Conservation (phyloP, 2,113 vertebrate genomes). For the Hypanus sabinus region DNA sequence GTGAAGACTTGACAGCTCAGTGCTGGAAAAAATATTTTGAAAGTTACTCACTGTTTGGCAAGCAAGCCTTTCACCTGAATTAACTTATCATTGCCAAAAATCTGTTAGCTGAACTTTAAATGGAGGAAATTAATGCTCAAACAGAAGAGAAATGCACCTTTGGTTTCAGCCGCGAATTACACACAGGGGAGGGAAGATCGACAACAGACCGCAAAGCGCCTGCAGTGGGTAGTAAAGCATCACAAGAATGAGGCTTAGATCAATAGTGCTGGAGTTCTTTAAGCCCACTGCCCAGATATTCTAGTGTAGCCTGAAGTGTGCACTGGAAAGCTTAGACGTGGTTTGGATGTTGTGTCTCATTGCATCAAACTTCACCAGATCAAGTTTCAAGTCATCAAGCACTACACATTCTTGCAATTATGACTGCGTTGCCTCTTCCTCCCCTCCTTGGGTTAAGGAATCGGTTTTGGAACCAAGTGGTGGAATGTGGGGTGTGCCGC, state of each 20-base stretch:
- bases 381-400: too few relatives aligned
- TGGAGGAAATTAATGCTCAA: not conserved
- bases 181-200: not conserved
- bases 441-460: too few relatives aligned
- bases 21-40: constrained; percentile 28
- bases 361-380: too few relatives aligned
- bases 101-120: constrained; percentile 23
- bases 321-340: too few relatives aligned
- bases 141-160: constrained; percentile 11
- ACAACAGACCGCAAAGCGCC: not conserved
- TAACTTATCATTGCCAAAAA: constrained; percentile 30
- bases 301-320: too few relatives aligned
- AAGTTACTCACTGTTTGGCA: constrained; percentile 31
- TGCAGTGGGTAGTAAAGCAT: not conserved
- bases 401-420: too few relatives aligned
- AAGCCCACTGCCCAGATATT: not conserved
- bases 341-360: too few relatives aligned
- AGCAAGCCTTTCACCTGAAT: constrained; percentile 25
- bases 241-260: not conserved
- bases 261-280: not conserved
- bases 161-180: constrained; percentile 22
- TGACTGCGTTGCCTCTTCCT: too few relatives aligned
- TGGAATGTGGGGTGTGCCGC: too few relatives aligned
- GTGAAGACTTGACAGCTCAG: constrained; percentile 2
- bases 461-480: too few relatives aligned